phyloP scores from a whole-genome alignment of 2,797 vertebrate species.

The Xiphorhynchus erythropygius region DNA sequence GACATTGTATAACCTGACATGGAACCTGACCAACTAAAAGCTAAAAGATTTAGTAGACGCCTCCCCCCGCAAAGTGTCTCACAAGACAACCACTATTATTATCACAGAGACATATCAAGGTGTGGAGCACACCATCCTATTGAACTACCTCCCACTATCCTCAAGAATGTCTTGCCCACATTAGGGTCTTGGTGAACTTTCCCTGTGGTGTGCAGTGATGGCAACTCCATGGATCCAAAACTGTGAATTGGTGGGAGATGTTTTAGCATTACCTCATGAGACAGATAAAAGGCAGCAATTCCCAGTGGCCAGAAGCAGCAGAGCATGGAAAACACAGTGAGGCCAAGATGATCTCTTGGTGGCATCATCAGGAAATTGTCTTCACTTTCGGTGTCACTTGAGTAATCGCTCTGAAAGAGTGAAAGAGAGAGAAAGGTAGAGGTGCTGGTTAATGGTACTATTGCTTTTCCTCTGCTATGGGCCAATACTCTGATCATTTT shows the following conservation, averaged over 20 bases:
- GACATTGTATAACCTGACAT: not conserved
- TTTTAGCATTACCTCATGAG: slow-evolving; percentile 85
- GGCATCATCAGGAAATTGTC: slow-evolving; percentile 94
- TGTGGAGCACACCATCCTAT: not conserved
- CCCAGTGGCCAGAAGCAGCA: slow-evolving; percentile 97
- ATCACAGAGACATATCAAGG: not conserved
- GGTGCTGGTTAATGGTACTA: not conserved
- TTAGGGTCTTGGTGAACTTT: not conserved
- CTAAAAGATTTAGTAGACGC: not conserved
- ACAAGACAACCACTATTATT: not conserved
- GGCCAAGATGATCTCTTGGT: slow-evolving; percentile 90
- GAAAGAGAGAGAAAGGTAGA: not conserved
- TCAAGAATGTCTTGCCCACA: not conserved
- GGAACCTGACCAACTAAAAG: not conserved
- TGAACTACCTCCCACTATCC: not conserved
- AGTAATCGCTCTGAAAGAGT: slow-evolving; percentile 86
- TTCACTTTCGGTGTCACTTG: slow-evolving; percentile 92
- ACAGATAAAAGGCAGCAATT: slow-evolving; percentile 93
- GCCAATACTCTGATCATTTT: not conserved
- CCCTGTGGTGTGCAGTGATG: not conserved
- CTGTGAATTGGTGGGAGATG: not conserved
- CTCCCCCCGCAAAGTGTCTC: not conserved
- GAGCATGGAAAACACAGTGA: slow-evolving; percentile 96
- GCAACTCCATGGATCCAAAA: not conserved
- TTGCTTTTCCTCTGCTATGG: not conserved